A percentile compares a stretch with the other conserved stretches of the same genome.
Conservation (phyloP, 2,113 vertebrate genomes). For the Myotis brandtii region DNA sequence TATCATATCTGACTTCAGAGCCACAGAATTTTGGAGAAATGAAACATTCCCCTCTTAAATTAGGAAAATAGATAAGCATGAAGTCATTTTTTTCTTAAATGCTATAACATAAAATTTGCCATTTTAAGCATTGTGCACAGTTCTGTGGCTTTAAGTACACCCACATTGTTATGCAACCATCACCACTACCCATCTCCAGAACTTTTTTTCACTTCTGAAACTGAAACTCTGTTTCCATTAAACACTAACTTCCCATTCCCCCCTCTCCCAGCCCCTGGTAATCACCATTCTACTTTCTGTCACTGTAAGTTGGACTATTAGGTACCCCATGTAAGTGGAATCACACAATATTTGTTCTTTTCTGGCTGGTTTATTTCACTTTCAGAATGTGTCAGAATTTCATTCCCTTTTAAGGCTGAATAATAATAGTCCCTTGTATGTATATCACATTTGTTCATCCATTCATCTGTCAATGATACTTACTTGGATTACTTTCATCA, state of each 20-base stretch:
- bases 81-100: neutral
- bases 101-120: neutral
- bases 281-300: neutral
- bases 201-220: neutral
- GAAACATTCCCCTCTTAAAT: neutral
- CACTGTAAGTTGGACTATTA: neutral
- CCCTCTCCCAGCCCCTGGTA: neutral
- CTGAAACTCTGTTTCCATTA: neutral
- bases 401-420: neutral
- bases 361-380: slow-evolving; percentile 3
- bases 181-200: neutral
- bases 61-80: neutral
- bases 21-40: neutral
- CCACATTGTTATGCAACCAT: neutral
- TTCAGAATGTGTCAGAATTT: neutral
- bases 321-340: neutral
- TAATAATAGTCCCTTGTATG: neutral
- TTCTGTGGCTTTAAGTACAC: neutral
- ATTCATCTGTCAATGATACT: neutral
- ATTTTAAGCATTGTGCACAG: neutral
- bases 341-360: neutral
- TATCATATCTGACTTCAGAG: slow-evolving; percentile 36
- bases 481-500: neutral
- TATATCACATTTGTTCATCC: neutral
- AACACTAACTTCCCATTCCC: neutral